These are phyloP conservation scores for Polymixis lichenea DNA, from an alignment of 2,888 invertebrate genomes.

Conservation along the genomic window DNA sequence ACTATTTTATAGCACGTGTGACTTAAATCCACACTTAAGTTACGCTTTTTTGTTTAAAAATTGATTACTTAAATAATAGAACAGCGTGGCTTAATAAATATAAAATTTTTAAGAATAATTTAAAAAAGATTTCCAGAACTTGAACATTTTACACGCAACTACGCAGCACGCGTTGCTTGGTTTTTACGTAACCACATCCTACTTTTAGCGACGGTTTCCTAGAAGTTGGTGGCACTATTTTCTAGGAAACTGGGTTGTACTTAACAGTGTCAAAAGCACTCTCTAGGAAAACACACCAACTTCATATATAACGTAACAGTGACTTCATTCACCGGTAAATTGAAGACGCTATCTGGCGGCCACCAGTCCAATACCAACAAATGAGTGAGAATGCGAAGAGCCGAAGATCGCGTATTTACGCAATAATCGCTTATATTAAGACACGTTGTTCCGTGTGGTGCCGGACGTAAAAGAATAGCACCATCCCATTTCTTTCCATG, in stretches of 20 bases:
- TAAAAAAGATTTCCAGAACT: background rate
- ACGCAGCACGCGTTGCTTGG: background rate
- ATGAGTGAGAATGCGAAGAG: background rate
- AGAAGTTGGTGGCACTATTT: no score
- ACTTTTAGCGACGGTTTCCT: no score
- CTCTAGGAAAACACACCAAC: background rate
- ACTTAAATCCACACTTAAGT: no score
- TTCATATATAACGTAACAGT: background rate
- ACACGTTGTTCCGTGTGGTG: no score
- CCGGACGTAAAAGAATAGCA: no score
- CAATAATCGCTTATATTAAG: background rate
- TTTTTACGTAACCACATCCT: no score
- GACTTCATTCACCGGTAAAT: background rate
- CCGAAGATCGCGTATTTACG: background rate
- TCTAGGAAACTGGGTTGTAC: no score
- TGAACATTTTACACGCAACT: background rate
- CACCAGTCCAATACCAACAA: background rate
- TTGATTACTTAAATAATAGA: background rate
- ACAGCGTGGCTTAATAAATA: background rate
- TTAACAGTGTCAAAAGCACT: background rate
- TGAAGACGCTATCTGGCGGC: background rate
- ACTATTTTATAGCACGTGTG: no score
- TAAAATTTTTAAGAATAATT: background rate
- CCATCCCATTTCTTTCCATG: no score
- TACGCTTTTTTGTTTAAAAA: background rate